Evolutionary conservation across 2,888 invertebrate species (phyloP).

Genomic region (Operophtera brumata): DNA sequence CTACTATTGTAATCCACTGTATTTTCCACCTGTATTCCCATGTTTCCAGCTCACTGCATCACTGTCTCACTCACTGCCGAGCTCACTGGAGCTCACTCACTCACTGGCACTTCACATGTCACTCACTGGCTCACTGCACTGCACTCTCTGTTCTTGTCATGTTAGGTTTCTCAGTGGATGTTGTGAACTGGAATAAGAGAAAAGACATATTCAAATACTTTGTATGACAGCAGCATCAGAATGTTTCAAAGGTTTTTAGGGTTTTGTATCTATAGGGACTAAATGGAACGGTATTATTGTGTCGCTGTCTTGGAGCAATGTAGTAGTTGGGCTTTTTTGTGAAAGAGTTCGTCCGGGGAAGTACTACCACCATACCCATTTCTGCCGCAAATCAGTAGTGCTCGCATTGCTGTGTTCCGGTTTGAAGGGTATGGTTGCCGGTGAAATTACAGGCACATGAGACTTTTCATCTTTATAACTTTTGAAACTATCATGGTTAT

Average conservation of each 20-base stretch:
- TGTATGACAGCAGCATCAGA: neutral
- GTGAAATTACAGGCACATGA: too few relatives aligned
- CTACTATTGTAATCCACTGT: slow-evolving; percentile 68
- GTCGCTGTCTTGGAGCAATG: too few relatives aligned
- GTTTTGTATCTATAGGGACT: too few relatives aligned
- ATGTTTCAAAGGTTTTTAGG: neutral
- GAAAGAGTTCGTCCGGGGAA: too few relatives aligned
- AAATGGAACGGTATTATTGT: too few relatives aligned
- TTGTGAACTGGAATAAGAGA: slow-evolving; percentile 25
- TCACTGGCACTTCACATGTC: slow-evolving; percentile 33
- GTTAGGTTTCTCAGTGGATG: slow-evolving; percentile 15
- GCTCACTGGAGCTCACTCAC: slow-evolving; percentile 36
- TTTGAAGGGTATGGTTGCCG: too few relatives aligned
- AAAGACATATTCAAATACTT: neutral
- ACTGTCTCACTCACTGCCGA: slow-evolving; percentile 33
- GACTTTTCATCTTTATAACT: too few relatives aligned
- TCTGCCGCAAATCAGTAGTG: too few relatives aligned
- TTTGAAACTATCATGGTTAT: too few relatives aligned
- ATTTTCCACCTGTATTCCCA: slow-evolving; percentile 77
- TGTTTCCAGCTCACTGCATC: slow-evolving; percentile 44
- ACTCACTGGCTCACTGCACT: slow-evolving; percentile 33
- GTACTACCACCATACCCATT: too few relatives aligned
- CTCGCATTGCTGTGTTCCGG: too few relatives aligned
- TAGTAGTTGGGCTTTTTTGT: too few relatives aligned
- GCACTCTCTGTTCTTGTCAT: slow-evolving; percentile 31